These are phyloP conservation scores for Pollachius pollachius DNA, from an alignment of 2,113 vertebrate species.

Conservation along the genomic window DNA sequence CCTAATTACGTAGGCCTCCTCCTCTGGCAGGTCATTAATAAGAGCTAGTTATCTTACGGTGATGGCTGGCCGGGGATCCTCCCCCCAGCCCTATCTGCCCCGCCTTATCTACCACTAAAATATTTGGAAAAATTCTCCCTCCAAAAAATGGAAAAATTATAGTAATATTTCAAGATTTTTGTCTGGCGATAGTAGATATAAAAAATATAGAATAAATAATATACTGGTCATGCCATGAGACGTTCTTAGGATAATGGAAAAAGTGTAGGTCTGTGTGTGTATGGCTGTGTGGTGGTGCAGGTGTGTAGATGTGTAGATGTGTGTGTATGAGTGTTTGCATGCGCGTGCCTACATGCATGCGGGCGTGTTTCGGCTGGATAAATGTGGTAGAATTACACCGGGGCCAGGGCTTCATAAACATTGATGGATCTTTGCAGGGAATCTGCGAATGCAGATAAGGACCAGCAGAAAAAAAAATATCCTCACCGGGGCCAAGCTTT, in stretches of 20 bases:
- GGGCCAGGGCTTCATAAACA: slow-evolving; percentile 72
- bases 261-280: slow-evolving; percentile 52
- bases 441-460: slow-evolving; percentile 97
- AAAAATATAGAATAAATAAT: slow-evolving; percentile 60
- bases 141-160: slow-evolving; percentile 40
- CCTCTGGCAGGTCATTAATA: slow-evolving; percentile 99
- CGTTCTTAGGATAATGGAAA: slow-evolving; percentile 67
- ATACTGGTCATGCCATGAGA: slow-evolving; percentile 46
- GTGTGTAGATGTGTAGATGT: slow-evolving; percentile 39
- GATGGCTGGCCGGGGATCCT: slow-evolving; percentile 75
- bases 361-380: slow-evolving; percentile 61
- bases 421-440: slow-evolving; percentile 86
- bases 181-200: slow-evolving; percentile 72
- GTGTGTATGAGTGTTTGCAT: slow-evolving; percentile 14
- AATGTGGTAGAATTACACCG: slow-evolving; percentile 75
- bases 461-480: slow-evolving; percentile 36
- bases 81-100: slow-evolving; percentile 75
- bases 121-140: slow-evolving; percentile 72
- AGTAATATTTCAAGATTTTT: slow-evolving; percentile 85
- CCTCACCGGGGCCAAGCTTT: slow-evolving; percentile 63
- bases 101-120: slow-evolving; percentile 88
- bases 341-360: slow-evolving; percentile 43
- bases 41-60: slow-evolving; percentile 90
- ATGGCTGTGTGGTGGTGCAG: slow-evolving; percentile 29
- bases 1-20: slow-evolving; percentile 93